These are phyloP conservation scores for Zaprionus gabonicus DNA, from an alignment of 1,140 invertebrate species.

Conservation along the genomic window DNA sequence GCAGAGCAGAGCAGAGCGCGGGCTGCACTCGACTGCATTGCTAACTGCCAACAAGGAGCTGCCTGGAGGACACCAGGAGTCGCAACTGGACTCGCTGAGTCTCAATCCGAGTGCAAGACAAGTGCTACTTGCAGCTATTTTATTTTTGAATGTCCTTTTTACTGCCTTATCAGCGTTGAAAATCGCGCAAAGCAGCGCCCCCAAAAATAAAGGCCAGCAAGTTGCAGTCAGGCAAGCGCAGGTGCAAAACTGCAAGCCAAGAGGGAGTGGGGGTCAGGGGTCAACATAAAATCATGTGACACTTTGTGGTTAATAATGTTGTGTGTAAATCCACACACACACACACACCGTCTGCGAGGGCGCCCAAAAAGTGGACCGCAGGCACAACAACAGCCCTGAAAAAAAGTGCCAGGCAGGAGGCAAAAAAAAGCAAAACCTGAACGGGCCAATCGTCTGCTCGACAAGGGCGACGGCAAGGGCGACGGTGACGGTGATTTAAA, in stretches of 20 bases:
- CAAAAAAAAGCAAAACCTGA: slow-evolving; percentile 2
- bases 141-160: slow-evolving; percentile 79
- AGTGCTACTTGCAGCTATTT: slow-evolving; percentile 79
- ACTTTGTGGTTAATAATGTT: slow-evolving; percentile 83
- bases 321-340: slow-evolving; percentile 41
- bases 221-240: not conserved
- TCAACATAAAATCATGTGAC: slow-evolving; percentile 80
- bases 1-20: slow-evolving; percentile 16
- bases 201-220: slow-evolving; percentile 60
- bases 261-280: not conserved
- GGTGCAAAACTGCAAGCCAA: not conserved
- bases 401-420: not conserved
- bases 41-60: slow-evolving; percentile 44
- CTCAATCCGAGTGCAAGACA: slow-evolving; percentile 51
- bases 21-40: slow-evolving; percentile 24
- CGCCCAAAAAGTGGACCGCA: slow-evolving; percentile 35
- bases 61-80: slow-evolving; percentile 13
- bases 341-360: slow-evolving; percentile 4
- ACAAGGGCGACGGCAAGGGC: slow-evolving; percentile 10
- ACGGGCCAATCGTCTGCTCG: slow-evolving; percentile 46
- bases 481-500: slow-evolving; percentile 75
- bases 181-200: slow-evolving; percentile 43
- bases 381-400: not conserved
- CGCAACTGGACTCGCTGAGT: not conserved
- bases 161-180: slow-evolving; percentile 71